Base-by-base conservation (phyloP, 2,113 vertebrate species). In the Notothenia rossii region DNA sequence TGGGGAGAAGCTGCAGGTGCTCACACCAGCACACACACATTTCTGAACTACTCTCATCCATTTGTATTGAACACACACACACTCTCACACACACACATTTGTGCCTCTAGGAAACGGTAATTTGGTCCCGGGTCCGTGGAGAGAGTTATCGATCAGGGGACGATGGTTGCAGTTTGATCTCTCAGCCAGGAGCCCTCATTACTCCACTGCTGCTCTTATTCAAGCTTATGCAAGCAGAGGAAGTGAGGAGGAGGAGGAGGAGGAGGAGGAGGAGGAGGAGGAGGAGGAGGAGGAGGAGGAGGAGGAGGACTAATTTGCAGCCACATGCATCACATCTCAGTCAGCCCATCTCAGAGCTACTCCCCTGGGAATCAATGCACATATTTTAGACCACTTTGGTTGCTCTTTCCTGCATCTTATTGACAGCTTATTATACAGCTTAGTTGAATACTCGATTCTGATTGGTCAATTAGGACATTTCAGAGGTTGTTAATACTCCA, bases 121-220 rank as follows among this genome's bases (percentile, higher is more conserved):
- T 46, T 60, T 7, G 72, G 75, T 71, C 72, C 56, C 63, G 71
- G 45, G 73, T 67, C 33, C 11, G 5, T 48, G 56, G 50, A 46
- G 78, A 75, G 61, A 7, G 22, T 53, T 87, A 91, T 89, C 62
- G 83, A 86, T 91, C 80, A 51, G 67, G 53, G 22, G 54, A 59
- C 6, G 15, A 71, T 66, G 63, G 79, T 53, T 17, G 51, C 64
- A 25, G 63, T 56, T 79, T 76, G 71, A 73, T 76, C 62, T 71
- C 58, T 76, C 64, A 56, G 72, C 75, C 53, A 73, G 76, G 45
- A 75, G 54, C 25, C 66, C 36, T 81, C 81, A 72, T 80, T 72
- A 77, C 65, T 79, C 72, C 51, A 15, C 67, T 36, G 73, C 62
- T 75, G 73, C 76, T 82, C 79, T 61, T 48, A 58, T 63, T 66